Evolutionary conservation across 2,797 vertebrate species (phyloP).

Genomic region (Rhinophrynus dorsalis): DNA sequence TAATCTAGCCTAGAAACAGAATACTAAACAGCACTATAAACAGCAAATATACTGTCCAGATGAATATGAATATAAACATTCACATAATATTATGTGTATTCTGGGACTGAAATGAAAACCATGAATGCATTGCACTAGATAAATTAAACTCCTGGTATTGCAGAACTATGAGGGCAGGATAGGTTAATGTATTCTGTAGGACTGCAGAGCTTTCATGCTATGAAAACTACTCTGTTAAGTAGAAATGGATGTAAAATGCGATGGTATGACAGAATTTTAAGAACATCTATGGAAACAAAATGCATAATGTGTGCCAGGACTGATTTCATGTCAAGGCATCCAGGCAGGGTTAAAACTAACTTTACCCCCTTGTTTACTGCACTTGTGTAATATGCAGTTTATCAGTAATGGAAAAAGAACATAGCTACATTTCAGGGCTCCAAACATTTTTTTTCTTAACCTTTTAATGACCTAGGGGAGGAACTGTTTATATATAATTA

Average conservation of each 20-base stretch:
- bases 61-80: background rate
- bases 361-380: no score
- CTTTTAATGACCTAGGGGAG: no score
- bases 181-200: constrained; percentile 24
- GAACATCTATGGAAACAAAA: background rate
- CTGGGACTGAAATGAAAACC: background rate
- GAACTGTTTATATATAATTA: no score
- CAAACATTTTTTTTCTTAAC: no score
- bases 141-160: constrained; percentile 1
- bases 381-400: no score
- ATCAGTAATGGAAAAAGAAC: no score
- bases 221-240: constrained; percentile 20
- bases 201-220: constrained; percentile 4
- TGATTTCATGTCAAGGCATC: background rate
- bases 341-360: background rate
- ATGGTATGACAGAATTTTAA: background rate
- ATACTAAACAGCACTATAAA: no score
- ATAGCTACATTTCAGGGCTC: no score
- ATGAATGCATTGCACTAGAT: constrained; percentile 11
- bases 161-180: background rate
- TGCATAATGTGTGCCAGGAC: background rate
- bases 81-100: constrained; percentile 1
- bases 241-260: constrained; percentile 10
- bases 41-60: background rate
- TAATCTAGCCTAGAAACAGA: no score